Base-by-base conservation (phyloP, 53 echinoderm and acorn worm genomes). In the Patiria pectinifera region DNA sequence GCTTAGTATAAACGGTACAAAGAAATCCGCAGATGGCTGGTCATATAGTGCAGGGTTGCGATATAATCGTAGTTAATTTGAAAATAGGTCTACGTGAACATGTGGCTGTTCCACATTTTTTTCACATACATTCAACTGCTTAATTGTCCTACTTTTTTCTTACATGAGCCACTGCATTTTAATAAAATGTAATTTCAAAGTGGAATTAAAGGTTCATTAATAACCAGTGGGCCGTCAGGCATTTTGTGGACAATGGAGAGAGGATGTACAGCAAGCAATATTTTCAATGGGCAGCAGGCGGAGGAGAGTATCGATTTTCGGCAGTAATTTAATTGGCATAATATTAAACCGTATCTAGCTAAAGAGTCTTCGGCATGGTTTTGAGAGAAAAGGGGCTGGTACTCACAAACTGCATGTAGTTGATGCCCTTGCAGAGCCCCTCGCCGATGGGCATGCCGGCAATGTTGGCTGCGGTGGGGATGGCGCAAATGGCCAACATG, bases 321-420 rank as follows among this genome's bases (percentile, higher is more conserved):
- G 16, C 59, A 11, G 60, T 60, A 60, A 78, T 61, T 11, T 78
- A 88, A 78, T 78, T 88, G 88, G 59, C 61, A 88, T 35, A 77
- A 48, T 87, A 14, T 15, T 6, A 53, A n/a, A 21, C 82, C 82
- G 19, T 58, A 4, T 75, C 14, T 71, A 75, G 23, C 23, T 87
- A 72, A 69, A 12, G 47, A 66, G 66, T 11, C 66, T 11, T 66
- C 3, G 53, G 53, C 53, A 66, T 4, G 19, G 66, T 66, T 14
- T 4, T 16, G 19, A 66, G 15, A 62, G 13, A 6, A 26, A 62
- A 83, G 61, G 12, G 35, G 66, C 4, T 76, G 59, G 48, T 90
- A 92, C 99, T 99, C 83, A 99, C 99, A 79, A 95, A 96, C 60
- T 99, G 99, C 97, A 99, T 99, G 93, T 99, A 99, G 95, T 95